Evolutionary conservation across 1,140 invertebrate genomes (phyloP), one percentile per base, ranked within the genome.

Genomic region (Conopomorpha cramerella): DNA sequence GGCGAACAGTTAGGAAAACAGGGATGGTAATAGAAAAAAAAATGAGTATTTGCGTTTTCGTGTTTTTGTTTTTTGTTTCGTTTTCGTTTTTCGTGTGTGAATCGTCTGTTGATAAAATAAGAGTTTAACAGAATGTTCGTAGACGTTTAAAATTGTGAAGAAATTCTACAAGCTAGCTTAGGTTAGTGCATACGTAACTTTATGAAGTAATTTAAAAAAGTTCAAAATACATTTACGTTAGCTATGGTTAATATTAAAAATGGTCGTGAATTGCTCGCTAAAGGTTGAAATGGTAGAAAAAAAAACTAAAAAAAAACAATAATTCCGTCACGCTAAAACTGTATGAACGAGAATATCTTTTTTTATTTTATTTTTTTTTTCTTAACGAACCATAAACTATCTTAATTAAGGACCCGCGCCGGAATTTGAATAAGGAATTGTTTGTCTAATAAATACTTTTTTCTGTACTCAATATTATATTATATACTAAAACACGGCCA

Each of bases 1-100:
- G 4, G 71, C 62, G 64, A 70, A 59, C 62, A 73, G 66, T 49
- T 70, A 71, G 67, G 67, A 65, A 72, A 72, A 76, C 71, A 76
- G 71, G 71, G 71, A 76, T 64, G 67, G 60, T 61, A 59, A 65
- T 55, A 65, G 50, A 62, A 49, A 67, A 60, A 61, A 58, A 52
- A 58, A n/a, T n/a, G n/a, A n/a, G n/a, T n/a, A n/a, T n/a, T n/a
- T n/a, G n/a, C n/a, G n/a, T n/a, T n/a, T n/a, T n/a, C n/a, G n/a
- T n/a, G n/a, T n/a, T n/a, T n/a, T n/a, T n/a, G n/a, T n/a, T n/a
- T 23, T 23, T 23, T 23, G 10, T 6, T 23, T 6, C 4, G 10
- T 6, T 54, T 61, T 53, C 56, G 63, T 53, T 57, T 60, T 63
- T 68, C 65, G 65, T 57, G 58, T 70, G 63, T 70, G 63, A 57